Base-by-base conservation (phyloP, 1,140 invertebrate genomes). In the Drosophila quadrilineata region DNA sequence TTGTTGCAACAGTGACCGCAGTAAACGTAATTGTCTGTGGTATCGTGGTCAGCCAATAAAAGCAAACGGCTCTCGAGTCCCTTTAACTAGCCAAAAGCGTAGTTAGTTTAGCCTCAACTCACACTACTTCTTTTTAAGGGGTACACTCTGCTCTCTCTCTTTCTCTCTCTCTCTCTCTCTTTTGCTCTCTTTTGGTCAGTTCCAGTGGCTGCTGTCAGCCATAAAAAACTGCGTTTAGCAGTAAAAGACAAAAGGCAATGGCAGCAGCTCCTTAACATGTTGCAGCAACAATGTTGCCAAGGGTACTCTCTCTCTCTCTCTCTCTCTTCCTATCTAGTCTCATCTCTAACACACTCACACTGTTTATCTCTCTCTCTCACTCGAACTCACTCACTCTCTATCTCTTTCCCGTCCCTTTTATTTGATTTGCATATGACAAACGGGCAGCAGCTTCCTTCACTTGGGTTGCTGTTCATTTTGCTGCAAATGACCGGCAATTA, bases 401-500 rank as follows among this genome's bases (percentile, higher is more conserved):
- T 17, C 29, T n/a, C n/a, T n/a, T n/a, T n/a, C 21, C 52, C 53
- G 19, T 33, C 29, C 35, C 46, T 66, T 73, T 57, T 74, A 46
- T 87, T 77, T 79, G 84, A 87, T 87, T 87, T 87, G 84, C 84
- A 87, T 87, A 87, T 87, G 82, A 82, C 64, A 69, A 76, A 62
- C 54, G 65, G 43, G 3, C 33, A 24, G 12, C 28, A 43, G 56
- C 6, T 6, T 14, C 52, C 38, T 43, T 50, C 46, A 17, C 56
- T 14, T 41, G 17, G 36, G 26, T 16, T 28, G 24, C 58, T 75
- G 82, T 64, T 71, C 82, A 66, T 72, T 80, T 75, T 73, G 75
- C 75, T 72, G 76, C 74, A 87, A 87, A 87, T 87, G 84, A 87
- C 76, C 84, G 60, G 76, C 84, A 87, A 87, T 87, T 87, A 87